These are phyloP conservation scores for Dusona sp. DNA, from an alignment of 2,888 invertebrate species.

Conservation along the genomic window DNA sequence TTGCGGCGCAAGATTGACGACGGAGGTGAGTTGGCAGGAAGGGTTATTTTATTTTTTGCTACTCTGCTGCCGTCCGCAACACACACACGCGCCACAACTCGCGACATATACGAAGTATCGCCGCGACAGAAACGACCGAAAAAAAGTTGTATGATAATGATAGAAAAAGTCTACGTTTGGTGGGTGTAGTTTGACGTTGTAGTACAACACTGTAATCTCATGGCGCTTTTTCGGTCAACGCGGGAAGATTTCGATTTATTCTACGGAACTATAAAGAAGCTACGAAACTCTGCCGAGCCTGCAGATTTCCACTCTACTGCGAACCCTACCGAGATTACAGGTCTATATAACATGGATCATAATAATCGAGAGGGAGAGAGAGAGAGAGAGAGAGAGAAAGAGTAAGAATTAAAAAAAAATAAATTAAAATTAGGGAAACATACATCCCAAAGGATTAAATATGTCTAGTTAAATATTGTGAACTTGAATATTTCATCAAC, in stretches of 20 bases:
- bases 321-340: no score
- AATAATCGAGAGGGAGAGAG: no score
- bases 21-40: constrained; percentile 70
- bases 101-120: constrained; percentile 53
- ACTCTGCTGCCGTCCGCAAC: constrained; percentile 2
- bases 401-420: no score
- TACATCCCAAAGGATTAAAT: no score
- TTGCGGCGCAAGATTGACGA: constrained; percentile 52
- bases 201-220: background rate
- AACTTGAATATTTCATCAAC: no score
- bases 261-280: background rate
- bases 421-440: no score
- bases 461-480: no score
- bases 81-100: background rate
- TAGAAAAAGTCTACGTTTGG: no score
- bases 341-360: no score
- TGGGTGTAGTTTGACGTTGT: constrained; percentile 8
- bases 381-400: no score
- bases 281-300: background rate
- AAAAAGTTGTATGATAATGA: constrained; percentile 1
- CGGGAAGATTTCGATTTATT: background rate
- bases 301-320: no score
- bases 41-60: constrained; percentile 52
- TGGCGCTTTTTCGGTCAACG: background rate
- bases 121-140: background rate